Evolutionary conservation across 2,888 invertebrate genomes (phyloP), one percentile per base, ranked within the genome.

Genomic region (Ochropacha duplaris): DNA sequence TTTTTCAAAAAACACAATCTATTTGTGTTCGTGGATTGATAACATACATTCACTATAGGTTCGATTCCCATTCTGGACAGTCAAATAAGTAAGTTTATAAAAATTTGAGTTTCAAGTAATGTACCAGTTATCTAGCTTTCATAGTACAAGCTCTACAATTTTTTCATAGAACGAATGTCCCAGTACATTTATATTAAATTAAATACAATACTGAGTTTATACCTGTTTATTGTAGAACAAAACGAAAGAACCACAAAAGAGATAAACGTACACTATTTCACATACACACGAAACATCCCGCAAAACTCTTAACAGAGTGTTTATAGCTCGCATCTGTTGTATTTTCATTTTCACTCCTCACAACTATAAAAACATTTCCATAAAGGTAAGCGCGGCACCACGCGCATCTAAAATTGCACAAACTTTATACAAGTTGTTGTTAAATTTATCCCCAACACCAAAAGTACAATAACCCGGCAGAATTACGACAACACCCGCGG

Each of bases 401-500:
- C 36, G 51, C 56, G 50, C 31, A 22, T 24, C 24, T 12, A 49
- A 26, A 16, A 49, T 50, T 49, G 50, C n/a, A 28, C 11, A 55
- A 49, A 55, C 16, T 50, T 34, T 49, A 54, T 26, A 49, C 54
- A n/a, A 49, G 12, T 49, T n/a, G 36, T 24, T 50, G 22, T 50
- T n/a, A 16, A 16, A 50, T 50, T 50, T 26, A 50, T 50, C 26
- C 24, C 50, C 50, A 8, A 22, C 54, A 54, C 50, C 34, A 49
- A 50, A 54, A 55, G 55, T 36, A 50, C 55, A 55, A 55, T 34
- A 50, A 9, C 50, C 34, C 50, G 34, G 34, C 55, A 22, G 50
- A 55, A 55, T 55, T 55, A 55, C 49, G 34, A 34, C 50, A 50
- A 49, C 55, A 50, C 50, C 55, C 55, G 34, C 50, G 4, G 55